These are phyloP conservation scores for Cyphotilapia sp. DNA, from an alignment of 2,113 vertebrate species.

Conservation along the genomic window DNA sequence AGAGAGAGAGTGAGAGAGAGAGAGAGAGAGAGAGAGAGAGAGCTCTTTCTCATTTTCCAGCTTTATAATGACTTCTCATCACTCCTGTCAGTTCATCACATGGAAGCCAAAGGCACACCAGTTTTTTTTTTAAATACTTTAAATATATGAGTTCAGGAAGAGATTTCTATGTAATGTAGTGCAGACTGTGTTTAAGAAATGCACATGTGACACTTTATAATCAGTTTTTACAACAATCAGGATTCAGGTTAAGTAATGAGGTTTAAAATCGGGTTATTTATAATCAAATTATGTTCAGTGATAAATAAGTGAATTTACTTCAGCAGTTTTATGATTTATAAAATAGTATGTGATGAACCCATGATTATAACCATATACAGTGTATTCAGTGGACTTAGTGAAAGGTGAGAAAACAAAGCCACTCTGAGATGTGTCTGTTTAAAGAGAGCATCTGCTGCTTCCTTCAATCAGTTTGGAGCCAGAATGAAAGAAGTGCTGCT, in stretches of 20 bases:
- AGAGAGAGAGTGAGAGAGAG: too few species aligned
- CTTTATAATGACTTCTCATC: background rate
- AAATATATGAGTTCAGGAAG: background rate
- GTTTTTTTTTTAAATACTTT: background rate
- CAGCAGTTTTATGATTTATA: background rate
- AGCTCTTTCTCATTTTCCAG: background rate
- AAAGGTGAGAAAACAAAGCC: background rate
- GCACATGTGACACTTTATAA: background rate
- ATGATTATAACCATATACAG: background rate
- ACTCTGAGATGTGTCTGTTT: background rate
- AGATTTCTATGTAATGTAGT: background rate
- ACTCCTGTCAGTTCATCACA: too few species aligned
- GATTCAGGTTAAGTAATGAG: background rate
- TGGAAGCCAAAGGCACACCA: too few species aligned
- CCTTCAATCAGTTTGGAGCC: background rate
- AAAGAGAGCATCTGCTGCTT: background rate
- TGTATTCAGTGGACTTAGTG: background rate
- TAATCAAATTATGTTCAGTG: background rate
- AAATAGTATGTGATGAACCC: background rate
- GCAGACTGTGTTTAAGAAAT: background rate
- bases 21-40: background rate
- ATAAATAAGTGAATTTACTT: background rate
- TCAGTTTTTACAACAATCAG: background rate
- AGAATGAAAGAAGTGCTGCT: background rate
- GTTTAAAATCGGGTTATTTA: background rate